Conservation (phyloP, 2,113 vertebrate genomes). For the Chrysochloris asiatica region DNA sequence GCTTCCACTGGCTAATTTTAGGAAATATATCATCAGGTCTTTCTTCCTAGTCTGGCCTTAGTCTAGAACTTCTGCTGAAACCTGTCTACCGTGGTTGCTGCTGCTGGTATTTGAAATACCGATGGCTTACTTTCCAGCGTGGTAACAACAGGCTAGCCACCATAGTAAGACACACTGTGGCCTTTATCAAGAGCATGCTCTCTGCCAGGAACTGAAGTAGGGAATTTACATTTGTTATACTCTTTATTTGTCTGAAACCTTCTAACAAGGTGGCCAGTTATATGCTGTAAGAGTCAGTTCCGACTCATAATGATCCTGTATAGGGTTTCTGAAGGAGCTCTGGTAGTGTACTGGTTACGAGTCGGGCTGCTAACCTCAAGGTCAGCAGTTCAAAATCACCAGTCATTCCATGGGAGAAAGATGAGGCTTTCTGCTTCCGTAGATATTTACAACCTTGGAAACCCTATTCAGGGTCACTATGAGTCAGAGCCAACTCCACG, state of each 20-base stretch:
- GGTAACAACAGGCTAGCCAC: not conserved
- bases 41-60: not conserved
- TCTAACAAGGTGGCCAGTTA: not conserved
- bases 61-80: not conserved
- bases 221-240: not conserved
- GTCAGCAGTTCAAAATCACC: too few relatives aligned
- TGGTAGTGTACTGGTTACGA: too few relatives aligned
- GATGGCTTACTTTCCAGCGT: not conserved
- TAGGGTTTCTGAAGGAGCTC: too few relatives aligned
- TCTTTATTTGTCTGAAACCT: not conserved
- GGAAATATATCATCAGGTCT: not conserved
- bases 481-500: too few relatives aligned
- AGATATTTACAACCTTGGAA: too few relatives aligned
- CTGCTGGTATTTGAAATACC: not conserved
- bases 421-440: too few relatives aligned
- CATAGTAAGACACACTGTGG: not conserved
- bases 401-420: too few relatives aligned
- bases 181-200: not conserved
- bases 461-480: too few relatives aligned
- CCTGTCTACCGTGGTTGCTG: not conserved
- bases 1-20: not conserved
- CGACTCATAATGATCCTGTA: too few relatives aligned
- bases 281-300: too few relatives aligned
- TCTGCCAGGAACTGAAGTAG: too few relatives aligned
- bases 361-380: too few relatives aligned